Conservation (phyloP, 2,888 invertebrate species). For the Molorchus minor region DNA sequence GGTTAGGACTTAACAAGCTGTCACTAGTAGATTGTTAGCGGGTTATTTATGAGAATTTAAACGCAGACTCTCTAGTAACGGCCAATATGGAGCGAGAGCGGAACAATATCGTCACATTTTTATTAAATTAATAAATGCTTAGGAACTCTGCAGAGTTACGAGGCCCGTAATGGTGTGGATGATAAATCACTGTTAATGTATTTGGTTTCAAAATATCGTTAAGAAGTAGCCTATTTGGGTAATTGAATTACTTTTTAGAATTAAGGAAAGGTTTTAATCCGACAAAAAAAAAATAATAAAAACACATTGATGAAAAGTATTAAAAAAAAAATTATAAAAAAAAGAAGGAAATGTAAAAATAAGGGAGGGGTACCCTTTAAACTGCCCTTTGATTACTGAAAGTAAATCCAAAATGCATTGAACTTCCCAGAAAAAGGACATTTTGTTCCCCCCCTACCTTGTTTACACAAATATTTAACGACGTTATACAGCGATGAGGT, state of each 20-base stretch:
- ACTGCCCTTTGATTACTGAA: too few relatives aligned
- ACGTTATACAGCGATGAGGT: too few relatives aligned
- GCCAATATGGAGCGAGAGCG: constrained; percentile 42
- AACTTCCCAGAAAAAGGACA: too few relatives aligned
- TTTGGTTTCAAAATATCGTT: constrained; percentile 16
- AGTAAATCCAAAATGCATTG: too few relatives aligned
- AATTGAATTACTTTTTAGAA: constrained; percentile 15
- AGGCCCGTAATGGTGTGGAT: background rate
- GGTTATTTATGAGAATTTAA: constrained; percentile 66
- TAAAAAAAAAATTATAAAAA: too few relatives aligned
- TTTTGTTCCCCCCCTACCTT: too few relatives aligned
- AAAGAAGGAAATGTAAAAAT: too few relatives aligned
- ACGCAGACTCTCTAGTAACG: constrained; percentile 56
- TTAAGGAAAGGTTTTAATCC: too few relatives aligned
- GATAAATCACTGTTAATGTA: constrained; percentile 17
- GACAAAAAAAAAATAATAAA: too few relatives aligned
- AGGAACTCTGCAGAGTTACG: constrained; percentile 8
- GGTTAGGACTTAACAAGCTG: constrained; percentile 66
- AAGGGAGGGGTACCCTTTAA: too few relatives aligned
- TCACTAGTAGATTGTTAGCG: constrained; percentile 65
- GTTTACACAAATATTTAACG: too few relatives aligned
- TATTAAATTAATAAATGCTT: constrained; percentile 39
- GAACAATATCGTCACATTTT: constrained; percentile 44
- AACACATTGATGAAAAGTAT: too few relatives aligned
- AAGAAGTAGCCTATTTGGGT: background rate